Evolutionary conservation across 2,888 invertebrate genomes (phyloP).

Genomic region (Stegana nigrithorax): DNA sequence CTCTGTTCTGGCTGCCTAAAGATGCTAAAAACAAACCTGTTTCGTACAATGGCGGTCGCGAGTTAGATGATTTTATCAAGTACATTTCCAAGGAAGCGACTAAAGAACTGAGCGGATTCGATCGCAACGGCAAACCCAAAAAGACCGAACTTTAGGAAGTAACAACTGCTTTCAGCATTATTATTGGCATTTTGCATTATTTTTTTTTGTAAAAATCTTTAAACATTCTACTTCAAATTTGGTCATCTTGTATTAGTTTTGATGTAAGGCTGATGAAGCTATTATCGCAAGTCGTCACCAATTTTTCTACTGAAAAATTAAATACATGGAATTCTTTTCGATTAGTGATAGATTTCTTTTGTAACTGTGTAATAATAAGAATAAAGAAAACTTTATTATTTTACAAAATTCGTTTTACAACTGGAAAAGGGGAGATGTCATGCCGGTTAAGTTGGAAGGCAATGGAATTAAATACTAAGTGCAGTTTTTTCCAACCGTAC

Average conservation of each 20-base stretch:
- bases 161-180: slow-evolving; percentile 11
- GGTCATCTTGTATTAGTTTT: slow-evolving; percentile 13
- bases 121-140: slow-evolving; percentile 81
- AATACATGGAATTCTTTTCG: slow-evolving; percentile 1
- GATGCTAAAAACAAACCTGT: slow-evolving; percentile 81
- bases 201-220: slow-evolving; percentile 51
- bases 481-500: too few relatives aligned
- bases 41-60: slow-evolving; percentile 93
- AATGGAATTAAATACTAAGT: too few relatives aligned
- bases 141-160: slow-evolving; percentile 64
- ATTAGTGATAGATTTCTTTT: slow-evolving; percentile 10
- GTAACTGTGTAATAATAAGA: slow-evolving; percentile 2
- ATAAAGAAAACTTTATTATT: slow-evolving; percentile 3
- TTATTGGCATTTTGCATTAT: slow-evolving; percentile 55
- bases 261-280: slow-evolving; percentile 6
- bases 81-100: slow-evolving; percentile 94
- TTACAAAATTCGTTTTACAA: too few relatives aligned
- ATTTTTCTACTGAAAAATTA: neutral
- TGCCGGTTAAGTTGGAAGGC: too few relatives aligned
- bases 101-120: slow-evolving; percentile 86
- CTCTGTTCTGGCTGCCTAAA: slow-evolving; percentile 94
- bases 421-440: too few relatives aligned
- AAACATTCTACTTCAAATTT: slow-evolving; percentile 8
- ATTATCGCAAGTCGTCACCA: slow-evolving; percentile 5
- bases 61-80: slow-evolving; percentile 92